Base-by-base conservation (phyloP, 1,140 invertebrate species). In the Drosophila obscura region DNA sequence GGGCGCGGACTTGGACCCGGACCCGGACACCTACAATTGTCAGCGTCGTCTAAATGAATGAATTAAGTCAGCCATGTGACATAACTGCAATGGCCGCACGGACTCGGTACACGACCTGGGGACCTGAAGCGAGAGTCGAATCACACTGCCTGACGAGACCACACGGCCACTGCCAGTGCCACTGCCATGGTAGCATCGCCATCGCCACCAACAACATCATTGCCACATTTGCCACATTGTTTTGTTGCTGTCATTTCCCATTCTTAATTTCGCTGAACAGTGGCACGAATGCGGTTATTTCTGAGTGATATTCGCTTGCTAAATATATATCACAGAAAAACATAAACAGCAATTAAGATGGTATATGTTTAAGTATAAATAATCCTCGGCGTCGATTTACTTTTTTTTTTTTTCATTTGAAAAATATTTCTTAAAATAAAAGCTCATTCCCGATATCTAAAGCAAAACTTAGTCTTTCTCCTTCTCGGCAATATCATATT, bases 11-110 rank as follows among this genome's bases (percentile, higher is more conserved):
- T 39, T 35, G 31, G 9, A 35, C 31, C 31, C 7, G 28, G 0
- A 13, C 35, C 35, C 65, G 53, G 60, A 85, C 82, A 85, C 82
- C 82, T 78, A 87, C 82, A 85, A 85, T 87, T 87, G 82, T 82
- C 74, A 76, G 82, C 76, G 83, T 79, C 80, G 64, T 82, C 83
- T 88, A 87, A 87, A 87, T 87, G 82, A 87, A 87, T 87, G 82
- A 88, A 87, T 87, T 87, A 87, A 87, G 82, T 88, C 82, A 82
- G 78, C 75, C 74, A 87, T 87, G 82, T 82, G 83, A 87, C 82
- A 85, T 88, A 82, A 88, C 78, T 88, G 83, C 78, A 87, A 82
- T 87, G 82, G 74, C 74, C 76, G 53, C 39, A 43, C 62, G 55
- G 51, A 59, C 72, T 28, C 41, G 35, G 35, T 16, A 45, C 45